A percentile compares a stretch with the other conserved stretches of the same genome.
These are phyloP conservation scores for Gallinago nigripennis DNA, from an alignment of 2,797 vertebrate genomes.

Conservation along the genomic window DNA sequence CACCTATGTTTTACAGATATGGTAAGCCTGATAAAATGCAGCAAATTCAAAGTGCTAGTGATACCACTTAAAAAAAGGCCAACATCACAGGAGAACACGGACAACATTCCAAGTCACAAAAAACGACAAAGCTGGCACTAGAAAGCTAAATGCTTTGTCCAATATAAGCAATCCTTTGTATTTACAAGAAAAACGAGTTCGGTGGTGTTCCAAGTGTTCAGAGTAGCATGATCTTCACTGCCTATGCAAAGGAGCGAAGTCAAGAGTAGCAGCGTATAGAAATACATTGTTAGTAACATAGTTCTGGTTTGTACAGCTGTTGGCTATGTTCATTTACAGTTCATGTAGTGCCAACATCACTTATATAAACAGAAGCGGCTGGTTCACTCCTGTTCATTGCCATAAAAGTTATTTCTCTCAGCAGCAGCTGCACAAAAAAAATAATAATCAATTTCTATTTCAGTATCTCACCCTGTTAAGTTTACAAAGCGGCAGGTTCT, in stretches of 20 bases:
- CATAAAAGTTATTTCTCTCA: conserved; percentile 31
- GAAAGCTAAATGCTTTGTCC: neutral
- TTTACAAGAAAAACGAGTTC: neutral
- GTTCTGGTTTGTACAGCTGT: conserved; percentile 20
- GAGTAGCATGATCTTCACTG: neutral
- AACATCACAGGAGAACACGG: neutral
- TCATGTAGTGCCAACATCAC: conserved; percentile 16
- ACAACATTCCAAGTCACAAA: neutral
- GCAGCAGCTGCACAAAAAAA: neutral
- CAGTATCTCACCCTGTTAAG: neutral
- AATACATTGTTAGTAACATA: neutral
- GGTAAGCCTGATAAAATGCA: neutral
- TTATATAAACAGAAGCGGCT: conserved; percentile 35
- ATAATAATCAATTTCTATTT: neutral
- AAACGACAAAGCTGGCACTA: neutral
- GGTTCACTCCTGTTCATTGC: neutral
- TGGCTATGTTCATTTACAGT: conserved; percentile 31
- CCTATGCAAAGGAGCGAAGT: neutral
- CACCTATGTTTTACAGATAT: neutral
- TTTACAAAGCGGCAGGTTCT: neutral
- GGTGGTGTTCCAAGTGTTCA: neutral
- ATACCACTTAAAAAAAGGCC: neutral
- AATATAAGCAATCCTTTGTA: conserved; percentile 24
- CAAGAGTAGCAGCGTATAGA: neutral
- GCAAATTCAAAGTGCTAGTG: neutral